phyloP scores from a whole-genome alignment of 2,113 vertebrate genomes.

The Lepisosteus osseus region DNA sequence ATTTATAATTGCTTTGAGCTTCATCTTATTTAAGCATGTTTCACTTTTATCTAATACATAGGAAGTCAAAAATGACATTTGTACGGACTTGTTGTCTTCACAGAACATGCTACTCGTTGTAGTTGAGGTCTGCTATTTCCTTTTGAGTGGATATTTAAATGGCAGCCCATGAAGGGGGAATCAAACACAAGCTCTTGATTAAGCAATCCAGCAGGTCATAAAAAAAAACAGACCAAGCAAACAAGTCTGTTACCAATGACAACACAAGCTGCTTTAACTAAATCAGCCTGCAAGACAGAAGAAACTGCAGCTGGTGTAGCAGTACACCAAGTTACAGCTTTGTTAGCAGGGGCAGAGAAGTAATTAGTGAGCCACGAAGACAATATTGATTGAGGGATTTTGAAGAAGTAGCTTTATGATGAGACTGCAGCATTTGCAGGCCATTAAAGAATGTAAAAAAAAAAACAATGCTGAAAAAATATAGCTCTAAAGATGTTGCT shows the following conservation, averaged over 20 bases:
- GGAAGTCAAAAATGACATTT: too few species aligned
- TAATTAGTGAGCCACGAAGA: too few species aligned
- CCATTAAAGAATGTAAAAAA: conserved; percentile 31
- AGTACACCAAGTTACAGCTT: neutral
- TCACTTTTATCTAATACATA: too few species aligned
- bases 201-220: conserved; percentile 43
- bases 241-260: conserved; percentile 45
- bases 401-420: too few species aligned
- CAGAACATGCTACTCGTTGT: too few species aligned
- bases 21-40: too few species aligned
- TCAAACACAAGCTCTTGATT: conserved; percentile 37
- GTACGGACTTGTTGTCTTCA: too few species aligned
- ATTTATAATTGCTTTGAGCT: too few species aligned
- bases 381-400: too few species aligned
- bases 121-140: conserved; percentile 23
- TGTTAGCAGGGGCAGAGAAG: neutral
- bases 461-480: too few species aligned
- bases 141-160: conserved; percentile 23
- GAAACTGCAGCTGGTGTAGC: conserved; percentile 3
- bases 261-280: conserved; percentile 29
- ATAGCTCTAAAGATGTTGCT: conserved; percentile 18
- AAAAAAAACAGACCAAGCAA: conserved; percentile 48
- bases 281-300: conserved; percentile 21
- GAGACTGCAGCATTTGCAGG: too few species aligned
- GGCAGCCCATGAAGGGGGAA: conserved; percentile 13